Evolutionary conservation across 2,113 vertebrate species (phyloP).

Genomic region (Rhinichthys klamathensis): DNA sequence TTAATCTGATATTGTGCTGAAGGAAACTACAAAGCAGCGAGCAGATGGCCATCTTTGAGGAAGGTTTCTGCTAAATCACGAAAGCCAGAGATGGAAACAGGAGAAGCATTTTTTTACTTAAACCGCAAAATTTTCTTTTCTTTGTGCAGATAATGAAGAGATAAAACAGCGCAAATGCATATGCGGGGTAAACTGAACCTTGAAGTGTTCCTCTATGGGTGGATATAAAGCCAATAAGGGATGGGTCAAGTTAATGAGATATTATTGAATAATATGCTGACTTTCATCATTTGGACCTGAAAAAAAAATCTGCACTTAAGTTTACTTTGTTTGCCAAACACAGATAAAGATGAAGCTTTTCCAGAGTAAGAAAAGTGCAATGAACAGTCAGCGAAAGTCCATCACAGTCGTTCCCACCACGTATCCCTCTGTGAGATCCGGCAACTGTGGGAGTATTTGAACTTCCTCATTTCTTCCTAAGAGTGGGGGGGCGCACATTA

Average conservation of each 20-base stretch:
- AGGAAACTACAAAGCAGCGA: conserved; percentile 24
- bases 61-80: conserved; percentile 26
- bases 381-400: background rate
- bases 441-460: conserved; percentile 1
- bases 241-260: background rate
- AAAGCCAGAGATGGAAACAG: conserved; percentile 23
- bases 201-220: background rate
- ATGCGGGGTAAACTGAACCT: background rate
- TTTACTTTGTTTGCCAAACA: background rate
- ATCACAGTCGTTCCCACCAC: background rate
- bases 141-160: background rate
- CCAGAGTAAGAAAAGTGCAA: background rate
- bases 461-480: conserved; percentile 16
- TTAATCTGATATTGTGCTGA: conserved; percentile 52
- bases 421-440: background rate
- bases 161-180: background rate
- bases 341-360: background rate
- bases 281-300: background rate
- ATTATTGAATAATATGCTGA: background rate
- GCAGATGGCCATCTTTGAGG: conserved; percentile 45
- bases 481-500: conserved; percentile 1
- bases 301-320: background rate
- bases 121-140: conserved; percentile 8
- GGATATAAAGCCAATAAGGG: background rate
- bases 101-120: background rate